Base-by-base conservation (phyloP, 1,140 invertebrate species). In the Atta colombica region DNA sequence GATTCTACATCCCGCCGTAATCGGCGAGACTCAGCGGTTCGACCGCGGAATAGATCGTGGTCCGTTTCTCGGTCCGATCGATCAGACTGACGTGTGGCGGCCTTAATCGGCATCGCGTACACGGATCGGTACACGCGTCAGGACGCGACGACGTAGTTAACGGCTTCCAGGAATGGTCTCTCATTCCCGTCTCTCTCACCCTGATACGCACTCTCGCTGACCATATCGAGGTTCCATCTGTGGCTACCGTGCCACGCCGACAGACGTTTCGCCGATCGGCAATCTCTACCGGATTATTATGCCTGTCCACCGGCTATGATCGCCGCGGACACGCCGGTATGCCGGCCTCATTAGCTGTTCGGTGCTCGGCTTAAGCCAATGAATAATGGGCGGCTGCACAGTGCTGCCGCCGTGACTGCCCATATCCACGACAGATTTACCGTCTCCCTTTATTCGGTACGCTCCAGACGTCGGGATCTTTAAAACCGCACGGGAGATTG, bases 271-370 rank as follows among this genome's bases (percentile, higher is more conserved):
- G 85, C 86, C 88, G 91, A 92, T 92, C 91, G 84, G 87, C 87
- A 85, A 92, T 92, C 88, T 90, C 91, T 86, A 77, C 21, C 82
- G 88, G 90, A 92, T 91, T 92, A 92, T 92, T 89, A 92, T 92
- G 91, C 87, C 87, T 90, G 90, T 92, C 90, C 88, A 89, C 87
- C 77, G 89, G 77, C 89, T 90, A 89, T 89, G 90, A 91, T 90
- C 88, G 77, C 85, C 82, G 80, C 86, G 85, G 89, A 91, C 90
- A 91, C 85, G 89, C 58, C 87, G 91, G 91, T 90, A 92, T 91
- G 89, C 85, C 91, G 88, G 85, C 84, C 86, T 86, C 88, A 89
- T 90, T 89, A 91, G 88, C 86, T 78, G 87, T 88, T 84, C 85
- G 88, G 81, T 85, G 87, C 87, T 49, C 72, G 84, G 82, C 87